These are phyloP conservation scores for Gorsachius goisagi DNA, from an alignment of 2,113 vertebrate species.

Conservation along the genomic window DNA sequence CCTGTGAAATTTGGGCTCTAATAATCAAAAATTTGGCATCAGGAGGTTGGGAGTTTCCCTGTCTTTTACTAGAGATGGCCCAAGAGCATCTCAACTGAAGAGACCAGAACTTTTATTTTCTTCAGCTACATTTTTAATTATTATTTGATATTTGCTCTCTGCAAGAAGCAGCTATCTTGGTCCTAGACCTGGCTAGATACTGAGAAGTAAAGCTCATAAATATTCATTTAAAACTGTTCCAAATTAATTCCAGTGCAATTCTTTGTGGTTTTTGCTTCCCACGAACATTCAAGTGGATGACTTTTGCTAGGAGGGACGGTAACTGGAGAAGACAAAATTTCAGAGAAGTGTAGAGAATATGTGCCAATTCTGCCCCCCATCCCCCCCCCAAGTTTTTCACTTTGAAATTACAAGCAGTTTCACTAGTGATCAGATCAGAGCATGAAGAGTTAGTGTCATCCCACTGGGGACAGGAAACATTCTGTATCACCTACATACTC, in stretches of 20 bases:
- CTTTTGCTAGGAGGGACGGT: background rate
- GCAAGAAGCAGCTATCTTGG: background rate
- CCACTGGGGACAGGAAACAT: background rate
- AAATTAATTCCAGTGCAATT: conserved; percentile 6
- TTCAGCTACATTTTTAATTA: background rate
- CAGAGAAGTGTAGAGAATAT: background rate
- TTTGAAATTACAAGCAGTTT: background rate
- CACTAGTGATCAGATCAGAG: background rate
- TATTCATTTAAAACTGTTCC: background rate
- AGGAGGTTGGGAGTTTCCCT: background rate
- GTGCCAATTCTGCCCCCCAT: background rate
- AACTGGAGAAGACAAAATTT: background rate
- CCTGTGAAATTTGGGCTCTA: background rate
- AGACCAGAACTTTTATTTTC: background rate
- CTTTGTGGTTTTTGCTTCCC: background rate
- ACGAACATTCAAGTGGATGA: background rate
- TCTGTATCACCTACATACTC: background rate
- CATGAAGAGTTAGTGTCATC: background rate
- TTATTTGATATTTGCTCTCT: background rate
- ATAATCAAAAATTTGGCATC: background rate
- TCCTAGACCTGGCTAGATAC: background rate
- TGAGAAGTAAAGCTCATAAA: background rate
- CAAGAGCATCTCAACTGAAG: background rate
- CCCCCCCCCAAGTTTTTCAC: background rate
- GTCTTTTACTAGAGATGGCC: background rate